Base-by-base conservation (phyloP, 2,113 vertebrate genomes). In the Cettia cetti region DNA sequence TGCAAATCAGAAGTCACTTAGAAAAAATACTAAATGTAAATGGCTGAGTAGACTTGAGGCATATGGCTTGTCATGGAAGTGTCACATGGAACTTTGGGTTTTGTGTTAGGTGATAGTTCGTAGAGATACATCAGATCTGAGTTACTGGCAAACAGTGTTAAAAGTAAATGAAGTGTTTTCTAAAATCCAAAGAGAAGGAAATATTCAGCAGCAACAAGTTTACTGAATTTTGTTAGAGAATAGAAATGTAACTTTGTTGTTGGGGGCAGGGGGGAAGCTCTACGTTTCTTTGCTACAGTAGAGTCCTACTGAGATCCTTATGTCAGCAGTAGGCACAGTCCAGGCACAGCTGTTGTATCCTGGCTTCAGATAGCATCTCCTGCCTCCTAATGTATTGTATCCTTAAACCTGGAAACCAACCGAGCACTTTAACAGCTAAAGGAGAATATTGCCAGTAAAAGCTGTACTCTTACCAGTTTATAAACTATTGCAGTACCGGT, bases 261-360 rank as follows among this genome's bases (percentile, higher is more conserved):
- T 85, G 47, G 1, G 23, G 30, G 11, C 13, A 63, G 23, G 23
- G 7, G 5, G 7, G 11, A 63, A 60, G 33, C 21, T 35, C 3
- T 0, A 6, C 14, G 15, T 81, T 83, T 80, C 64, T 94, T 66
- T 75, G 14, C 64, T 70, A 2, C 0, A 0, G 1, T 11, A 53
- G 59, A 57, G 42, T 39, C 82, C 15, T 91, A 49, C 57, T 53
- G 30, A 74, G 54, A 66, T 45, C 44, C 33, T 60, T 61, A 9
- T 3, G 10, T 45, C 60, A 42, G 37, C 0, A 3, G 33, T 44
- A 49, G 53, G 31, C 35, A 54, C 18, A 71, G 78, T 54, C 33
- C 52, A 28, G n/a, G 27, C 49, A 30, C 47, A 82, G 12, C 61
- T 85, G 49, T 53, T 79, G 20, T 40, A 35, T 89, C 74, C 47